A percentile compares a stretch with the other conserved stretches of the same genome.
Evolutionary conservation across 2,113 vertebrate genomes (phyloP).

Genomic region (Petroica traversi): DNA sequence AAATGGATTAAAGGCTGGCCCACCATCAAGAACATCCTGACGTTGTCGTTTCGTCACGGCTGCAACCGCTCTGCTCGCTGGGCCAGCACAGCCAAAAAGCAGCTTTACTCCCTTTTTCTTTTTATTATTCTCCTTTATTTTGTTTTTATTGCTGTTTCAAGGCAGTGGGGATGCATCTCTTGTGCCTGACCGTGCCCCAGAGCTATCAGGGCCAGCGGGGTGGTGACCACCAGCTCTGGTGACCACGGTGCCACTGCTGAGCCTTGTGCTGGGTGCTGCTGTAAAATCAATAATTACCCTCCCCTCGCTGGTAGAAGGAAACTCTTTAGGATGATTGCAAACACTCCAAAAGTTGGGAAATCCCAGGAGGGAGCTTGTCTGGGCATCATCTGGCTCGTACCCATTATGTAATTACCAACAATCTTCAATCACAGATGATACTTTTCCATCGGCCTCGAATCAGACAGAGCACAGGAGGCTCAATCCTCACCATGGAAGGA

Average conservation of each 20-base stretch:
- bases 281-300: background rate
- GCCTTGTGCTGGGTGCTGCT: background rate
- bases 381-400: conserved; percentile 21
- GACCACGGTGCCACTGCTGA: accelerated
- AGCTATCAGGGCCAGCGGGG: background rate
- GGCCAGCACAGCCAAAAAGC: background rate
- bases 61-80: accelerated
- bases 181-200: accelerated
- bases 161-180: background rate
- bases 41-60: background rate
- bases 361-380: conserved; percentile 48
- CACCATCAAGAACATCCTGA: conserved; percentile 21
- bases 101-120: background rate
- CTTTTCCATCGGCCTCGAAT: background rate
- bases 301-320: background rate
- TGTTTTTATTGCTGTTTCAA: background rate
- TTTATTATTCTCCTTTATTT: background rate
- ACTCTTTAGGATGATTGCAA: background rate
- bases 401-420: conserved; percentile 42
- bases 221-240: accelerated
- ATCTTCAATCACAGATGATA: conserved; percentile 23
- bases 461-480: background rate
- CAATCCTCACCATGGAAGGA: background rate
- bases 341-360: conserved; percentile 52
- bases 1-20: conserved; percentile 50